These are phyloP conservation scores for Bucorvus abyssinicus DNA, from an alignment of 2,797 vertebrate species.

Conservation along the genomic window DNA sequence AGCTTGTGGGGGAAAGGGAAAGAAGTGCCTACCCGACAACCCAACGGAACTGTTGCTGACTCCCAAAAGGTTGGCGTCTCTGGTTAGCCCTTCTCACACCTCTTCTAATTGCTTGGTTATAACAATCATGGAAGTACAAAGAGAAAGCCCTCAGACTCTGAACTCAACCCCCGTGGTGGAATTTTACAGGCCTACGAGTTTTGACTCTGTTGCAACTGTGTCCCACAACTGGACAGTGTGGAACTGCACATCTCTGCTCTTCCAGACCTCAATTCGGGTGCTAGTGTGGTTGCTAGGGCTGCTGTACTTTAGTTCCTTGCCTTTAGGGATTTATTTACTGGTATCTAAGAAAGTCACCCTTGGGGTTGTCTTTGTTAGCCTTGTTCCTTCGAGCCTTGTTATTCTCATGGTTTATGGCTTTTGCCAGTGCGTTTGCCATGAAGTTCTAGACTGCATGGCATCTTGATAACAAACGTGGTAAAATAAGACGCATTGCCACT, in stretches of 20 bases:
- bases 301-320: slow-evolving; percentile 94
- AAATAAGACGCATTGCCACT: slow-evolving; percentile 9
- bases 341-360: slow-evolving; percentile 91
- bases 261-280: slow-evolving; percentile 87
- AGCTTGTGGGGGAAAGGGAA: slow-evolving; percentile 81
- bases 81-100: slow-evolving; percentile 80
- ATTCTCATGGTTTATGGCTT: slow-evolving; percentile 93
- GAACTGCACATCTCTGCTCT: slow-evolving; percentile 89
- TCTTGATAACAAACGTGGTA: slow-evolving; percentile 66
- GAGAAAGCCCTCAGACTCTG: slow-evolving; percentile 74
- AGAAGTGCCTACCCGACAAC: slow-evolving; percentile 81
- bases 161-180: slow-evolving; percentile 75
- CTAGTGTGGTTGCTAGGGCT: slow-evolving; percentile 92
- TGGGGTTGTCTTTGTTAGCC: slow-evolving; percentile 91
- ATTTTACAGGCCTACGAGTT: slow-evolving; percentile 84
- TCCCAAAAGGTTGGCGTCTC: slow-evolving; percentile 83
- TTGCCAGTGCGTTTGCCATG: slow-evolving; percentile 92
- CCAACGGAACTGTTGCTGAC: slow-evolving; percentile 87
- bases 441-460: slow-evolving; percentile 89
- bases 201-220: slow-evolving; percentile 88
- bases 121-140: slow-evolving; percentile 92
- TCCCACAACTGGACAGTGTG: slow-evolving; percentile 88
- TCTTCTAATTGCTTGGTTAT: slow-evolving; percentile 93
- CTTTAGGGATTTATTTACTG: slow-evolving; percentile 93
- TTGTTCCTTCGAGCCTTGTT: slow-evolving; percentile 92